Conservation (phyloP, 2,113 vertebrate species). For the Trichechus manatus region DNA sequence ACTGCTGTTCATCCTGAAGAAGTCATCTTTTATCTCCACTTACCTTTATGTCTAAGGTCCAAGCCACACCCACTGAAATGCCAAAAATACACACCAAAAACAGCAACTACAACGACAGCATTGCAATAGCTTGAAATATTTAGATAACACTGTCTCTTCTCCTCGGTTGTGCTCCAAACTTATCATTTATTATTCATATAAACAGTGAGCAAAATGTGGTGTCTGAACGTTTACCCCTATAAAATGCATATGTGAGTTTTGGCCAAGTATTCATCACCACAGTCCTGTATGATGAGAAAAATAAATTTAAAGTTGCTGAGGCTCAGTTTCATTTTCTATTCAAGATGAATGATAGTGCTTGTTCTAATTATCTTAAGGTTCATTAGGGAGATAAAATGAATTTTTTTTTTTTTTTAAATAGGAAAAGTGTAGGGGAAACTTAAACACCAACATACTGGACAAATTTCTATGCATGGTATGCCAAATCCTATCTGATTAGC, state of each 20-base stretch:
- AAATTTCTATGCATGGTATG: neutral
- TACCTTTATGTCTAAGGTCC: neutral
- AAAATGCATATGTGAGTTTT: neutral
- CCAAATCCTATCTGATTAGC: slow-evolving; percentile 31
- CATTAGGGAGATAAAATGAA: neutral
- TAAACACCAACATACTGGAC: neutral
- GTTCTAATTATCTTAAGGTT: neutral
- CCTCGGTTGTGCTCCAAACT: neutral
- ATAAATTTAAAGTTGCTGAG: neutral
- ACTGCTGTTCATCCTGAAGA: neutral
- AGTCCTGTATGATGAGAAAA: neutral
- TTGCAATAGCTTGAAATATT: slow-evolving; percentile 41
- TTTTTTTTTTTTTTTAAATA: neutral
- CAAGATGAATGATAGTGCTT: neutral
- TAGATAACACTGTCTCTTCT: neutral
- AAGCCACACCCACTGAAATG: neutral
- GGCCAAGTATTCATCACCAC: neutral
- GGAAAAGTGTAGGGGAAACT: neutral
- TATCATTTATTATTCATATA: neutral
- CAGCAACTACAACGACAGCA: neutral
- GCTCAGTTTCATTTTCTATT: neutral
- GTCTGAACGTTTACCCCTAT: neutral
- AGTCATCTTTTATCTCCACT: neutral
- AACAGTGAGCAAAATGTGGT: neutral
- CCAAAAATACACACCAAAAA: neutral